Base-by-base conservation (phyloP, 1,140 invertebrate genomes). In the Camponotus pennsylvanicus region DNA sequence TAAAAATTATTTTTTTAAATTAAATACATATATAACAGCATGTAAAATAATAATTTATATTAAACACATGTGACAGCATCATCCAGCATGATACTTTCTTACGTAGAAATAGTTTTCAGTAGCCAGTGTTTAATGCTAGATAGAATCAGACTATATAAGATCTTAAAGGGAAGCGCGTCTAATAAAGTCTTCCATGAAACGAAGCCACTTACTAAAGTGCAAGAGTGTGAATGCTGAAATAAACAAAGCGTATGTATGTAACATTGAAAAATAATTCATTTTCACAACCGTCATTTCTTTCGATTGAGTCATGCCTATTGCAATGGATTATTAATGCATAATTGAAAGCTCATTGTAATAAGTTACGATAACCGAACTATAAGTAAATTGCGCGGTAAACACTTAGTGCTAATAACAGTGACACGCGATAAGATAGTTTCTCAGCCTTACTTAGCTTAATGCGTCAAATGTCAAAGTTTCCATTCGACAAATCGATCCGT, bases 351-450 rank as follows among this genome's bases (percentile, higher is more conserved):
- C 32, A 27, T 49, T 71, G 71, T 73, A 85, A 0, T 40, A 37
- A 15, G 61, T 32, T 69, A 66, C 61, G 49, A 85, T 87, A 80
- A 63, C 45, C 40, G 40, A 52, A 67, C 75, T 76, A 71, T 52
- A 85, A 89, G 69, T 84, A 76, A 63, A 40, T 13, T 55, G 63
- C 15, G 49, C 18, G 40, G 15, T 57, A 83, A 88, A 86, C 49
- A 86, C 7, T 64, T 49, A 15, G 52, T 45, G 11, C 3, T 71
- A 37, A 66, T 63, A 61, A 84, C 52, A 87, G 9, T 49, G 18
- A 5, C 45, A 61, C 13, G 66, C 55, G 84, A 86, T 89, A 86
- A 86, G 42, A 80, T 57, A 18, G 45, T 88, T 77, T 21, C 45
- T 21, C 37, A 27, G 37, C 11, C 15, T 63, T 37, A 18, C 59